These are phyloP conservation scores for Mugil cephalus DNA, from an alignment of 2,113 vertebrate genomes.

Conservation along the genomic window DNA sequence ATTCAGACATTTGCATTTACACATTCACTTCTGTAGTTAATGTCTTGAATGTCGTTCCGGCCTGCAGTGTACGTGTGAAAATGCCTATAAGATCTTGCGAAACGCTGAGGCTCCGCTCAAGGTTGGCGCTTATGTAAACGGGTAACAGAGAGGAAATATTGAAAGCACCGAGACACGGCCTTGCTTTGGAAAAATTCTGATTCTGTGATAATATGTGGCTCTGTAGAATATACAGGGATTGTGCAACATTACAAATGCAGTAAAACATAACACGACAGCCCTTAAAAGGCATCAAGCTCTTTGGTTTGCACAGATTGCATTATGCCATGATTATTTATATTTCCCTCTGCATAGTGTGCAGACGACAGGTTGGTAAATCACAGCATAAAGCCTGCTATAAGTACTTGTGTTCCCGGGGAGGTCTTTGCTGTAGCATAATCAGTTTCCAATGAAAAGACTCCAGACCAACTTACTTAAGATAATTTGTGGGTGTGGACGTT, in stretches of 20 bases:
- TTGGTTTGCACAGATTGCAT: not conserved
- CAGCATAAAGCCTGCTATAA: too few species aligned
- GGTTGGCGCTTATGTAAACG: not conserved
- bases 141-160: not conserved
- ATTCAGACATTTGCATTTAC: too few species aligned
- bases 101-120: not conserved
- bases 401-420: too few species aligned
- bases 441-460: too few species aligned
- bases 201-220: not conserved
- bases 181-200: not conserved
- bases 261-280: not conserved
- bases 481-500: too few species aligned
- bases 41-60: too few species aligned
- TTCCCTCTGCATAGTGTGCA: not conserved
- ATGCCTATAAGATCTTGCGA: not conserved
- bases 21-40: too few species aligned
- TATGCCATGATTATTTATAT: not conserved
- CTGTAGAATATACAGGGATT: not conserved
- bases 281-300: not conserved
- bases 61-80: too few species aligned
- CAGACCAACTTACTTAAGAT: too few species aligned
- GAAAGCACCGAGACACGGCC: not conserved
- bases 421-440: too few species aligned
- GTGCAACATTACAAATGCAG: not conserved
- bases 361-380: too few species aligned